Percentiles rank a stretch among this genome's conserved stretches.
Conservation (phyloP, 2,113 vertebrate species). For the Odobenus rosmarus region DNA sequence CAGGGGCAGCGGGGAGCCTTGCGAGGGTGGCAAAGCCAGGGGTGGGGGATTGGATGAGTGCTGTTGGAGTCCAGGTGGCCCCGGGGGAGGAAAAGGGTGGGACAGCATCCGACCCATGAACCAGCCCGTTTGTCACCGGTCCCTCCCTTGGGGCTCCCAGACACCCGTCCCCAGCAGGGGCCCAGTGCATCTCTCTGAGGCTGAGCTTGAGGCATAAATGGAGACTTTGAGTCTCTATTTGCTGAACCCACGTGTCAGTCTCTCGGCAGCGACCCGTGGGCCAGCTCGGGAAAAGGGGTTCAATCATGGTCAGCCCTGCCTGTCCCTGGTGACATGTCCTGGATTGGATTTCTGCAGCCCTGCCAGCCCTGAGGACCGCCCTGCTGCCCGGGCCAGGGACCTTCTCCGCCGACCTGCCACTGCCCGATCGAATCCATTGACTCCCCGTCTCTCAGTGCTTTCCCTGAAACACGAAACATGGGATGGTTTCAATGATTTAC, state of each 20-base stretch:
- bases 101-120: accelerated
- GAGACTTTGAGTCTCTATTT: background rate
- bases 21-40: background rate
- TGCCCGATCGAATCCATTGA: constrained; percentile 39
- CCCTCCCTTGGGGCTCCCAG: background rate
- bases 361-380: background rate
- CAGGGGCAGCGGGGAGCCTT: accelerated
- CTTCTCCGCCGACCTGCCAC: background rate
- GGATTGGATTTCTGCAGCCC: constrained; percentile 13
- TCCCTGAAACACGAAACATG: constrained; percentile 33
- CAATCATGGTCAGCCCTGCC: background rate
- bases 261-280: background rate
- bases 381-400: constrained; percentile 12
- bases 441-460: constrained; percentile 50
- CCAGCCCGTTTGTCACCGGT: background rate
- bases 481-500: constrained; percentile 75
- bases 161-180: background rate
- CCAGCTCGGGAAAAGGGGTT: background rate
- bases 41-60: accelerated
- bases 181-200: background rate
- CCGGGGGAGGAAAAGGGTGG: background rate
- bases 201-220: background rate
- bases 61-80: background rate
- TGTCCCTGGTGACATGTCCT: constrained; percentile 18
- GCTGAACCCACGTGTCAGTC: accelerated